phyloP scores from a whole-genome alignment of 2,113 vertebrate species.

The Chaetodon trifascialis region DNA sequence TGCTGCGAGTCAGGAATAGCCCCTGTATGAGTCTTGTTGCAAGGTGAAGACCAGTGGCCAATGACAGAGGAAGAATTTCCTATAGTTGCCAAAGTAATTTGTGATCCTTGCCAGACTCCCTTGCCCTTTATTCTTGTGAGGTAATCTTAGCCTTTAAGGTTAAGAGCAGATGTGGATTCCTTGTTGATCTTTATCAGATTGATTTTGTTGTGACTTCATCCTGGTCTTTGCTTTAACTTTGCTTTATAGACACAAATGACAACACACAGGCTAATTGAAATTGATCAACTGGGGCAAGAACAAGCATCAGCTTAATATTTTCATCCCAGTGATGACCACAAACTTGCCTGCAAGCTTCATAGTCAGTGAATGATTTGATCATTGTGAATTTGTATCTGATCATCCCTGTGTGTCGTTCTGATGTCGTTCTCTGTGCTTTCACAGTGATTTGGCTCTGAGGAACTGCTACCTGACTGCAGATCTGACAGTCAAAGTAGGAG shows the following conservation, averaged over 20 bases:
- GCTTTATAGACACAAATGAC: constrained; percentile 2
- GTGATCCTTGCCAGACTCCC: not conserved
- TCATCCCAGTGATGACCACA: not conserved
- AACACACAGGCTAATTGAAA: not conserved
- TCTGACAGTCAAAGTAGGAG: constrained; percentile 96
- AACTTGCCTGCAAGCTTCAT: not conserved
- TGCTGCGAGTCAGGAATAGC: constrained; percentile 81
- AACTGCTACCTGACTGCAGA: constrained; percentile 97
- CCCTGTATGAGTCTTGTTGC: constrained; percentile 84
- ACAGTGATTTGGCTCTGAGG: constrained; percentile 94
- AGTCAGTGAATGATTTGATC: not conserved
- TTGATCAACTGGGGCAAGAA: not conserved
- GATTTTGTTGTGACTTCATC: not conserved
- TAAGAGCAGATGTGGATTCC: not conserved
- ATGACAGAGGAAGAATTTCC: constrained; percentile 39
- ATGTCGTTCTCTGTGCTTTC: constrained; percentile 36
- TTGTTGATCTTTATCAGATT: not conserved
- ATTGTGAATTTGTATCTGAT: not conserved
- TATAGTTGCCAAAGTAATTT: constrained; percentile 32
- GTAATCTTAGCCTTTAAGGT: constrained; percentile 14
- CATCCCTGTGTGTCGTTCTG: not conserved
- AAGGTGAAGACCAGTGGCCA: constrained; percentile 75
- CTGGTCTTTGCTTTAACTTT: not conserved
- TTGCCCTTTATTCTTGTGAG: not conserved
- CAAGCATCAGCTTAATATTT: not conserved